These are phyloP conservation scores for Cryptomyrus ogoouensis DNA, from an alignment of 2,113 vertebrate species.

Conservation along the genomic window DNA sequence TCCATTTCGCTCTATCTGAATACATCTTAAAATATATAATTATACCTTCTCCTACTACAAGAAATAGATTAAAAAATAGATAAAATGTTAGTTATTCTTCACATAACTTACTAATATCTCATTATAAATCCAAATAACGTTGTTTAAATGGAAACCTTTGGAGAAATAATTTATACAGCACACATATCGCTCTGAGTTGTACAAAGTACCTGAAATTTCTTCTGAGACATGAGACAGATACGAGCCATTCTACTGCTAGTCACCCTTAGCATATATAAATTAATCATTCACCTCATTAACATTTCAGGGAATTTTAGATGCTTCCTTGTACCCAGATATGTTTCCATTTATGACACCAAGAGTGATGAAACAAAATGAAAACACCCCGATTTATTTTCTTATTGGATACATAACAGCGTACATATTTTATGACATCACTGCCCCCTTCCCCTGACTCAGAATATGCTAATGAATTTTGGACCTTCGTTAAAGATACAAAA, in stretches of 20 bases:
- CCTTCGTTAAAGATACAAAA: background rate
- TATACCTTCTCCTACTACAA: background rate
- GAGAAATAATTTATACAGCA: background rate
- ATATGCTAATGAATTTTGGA: background rate
- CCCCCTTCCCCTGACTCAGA: background rate
- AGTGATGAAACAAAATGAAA: conserved; percentile 15
- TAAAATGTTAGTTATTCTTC: background rate
- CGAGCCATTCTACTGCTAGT: background rate
- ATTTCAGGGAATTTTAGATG: conserved; percentile 35
- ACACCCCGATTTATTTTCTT: background rate
- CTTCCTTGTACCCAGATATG: conserved; percentile 28
- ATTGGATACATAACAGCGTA: background rate
- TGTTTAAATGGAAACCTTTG: background rate
- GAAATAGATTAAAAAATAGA: background rate
- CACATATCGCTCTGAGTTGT: background rate
- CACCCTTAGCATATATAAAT: conserved; percentile 25
- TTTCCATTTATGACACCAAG: conserved; percentile 16
- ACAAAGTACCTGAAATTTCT: background rate
- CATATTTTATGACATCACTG: background rate
- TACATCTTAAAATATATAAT: background rate
- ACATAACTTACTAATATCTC: background rate
- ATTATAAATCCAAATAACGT: background rate
- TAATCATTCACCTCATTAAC: conserved; percentile 35
- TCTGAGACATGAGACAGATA: background rate
- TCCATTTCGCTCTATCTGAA: background rate